Evolutionary conservation across 2,888 invertebrate species (phyloP), one percentile per base, ranked within the genome.

Genomic region (Morpho helenor): DNA sequence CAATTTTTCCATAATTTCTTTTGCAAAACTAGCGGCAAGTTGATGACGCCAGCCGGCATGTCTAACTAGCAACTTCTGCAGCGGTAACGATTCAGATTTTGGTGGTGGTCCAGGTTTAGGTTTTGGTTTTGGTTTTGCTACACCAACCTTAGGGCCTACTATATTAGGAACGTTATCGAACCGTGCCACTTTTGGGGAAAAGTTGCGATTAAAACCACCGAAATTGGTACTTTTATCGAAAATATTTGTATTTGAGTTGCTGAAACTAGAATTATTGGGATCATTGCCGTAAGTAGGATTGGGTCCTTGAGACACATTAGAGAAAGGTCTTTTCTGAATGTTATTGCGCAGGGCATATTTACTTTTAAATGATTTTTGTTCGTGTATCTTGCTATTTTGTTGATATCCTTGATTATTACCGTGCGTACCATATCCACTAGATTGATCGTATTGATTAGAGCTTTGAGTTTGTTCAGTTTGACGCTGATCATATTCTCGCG

Each of bases 231-330:
- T 41, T 16, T 57, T 51, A 23, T 42, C 41, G 16, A 57, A 59
- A 40, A 41, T 47, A 46, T 46, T 55, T 9, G 9, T 10, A 10
- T 59, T 61, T 7, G 59, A 42, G 22, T 54, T 54, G 5, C 40
- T 44, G 47, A 61, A 61, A 39, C 49, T 49, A 43, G 56, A 56
- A 44, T 61, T 61, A 31, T 57, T 49, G 7, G 61, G 56, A n/a
- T 49, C 43, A 44, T 55, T 61, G 45, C 60, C 52, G 45, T 43
- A 60, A 7, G 53, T 53, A 7, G 8, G 50, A 9, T 49, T 7
- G 31, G 41, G 22, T 6, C 16, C 39, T 49, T 52, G 40, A 22
- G 39, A 48, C 10, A 40, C 23, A 7, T 60, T 49, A 4, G 55
- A 10, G 31, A 52, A 41, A 5, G 57, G 16, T 53, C 43, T 50